These are phyloP conservation scores for Gadus chalcogrammus DNA, from an alignment of 2,113 vertebrate species.

Conservation along the genomic window DNA sequence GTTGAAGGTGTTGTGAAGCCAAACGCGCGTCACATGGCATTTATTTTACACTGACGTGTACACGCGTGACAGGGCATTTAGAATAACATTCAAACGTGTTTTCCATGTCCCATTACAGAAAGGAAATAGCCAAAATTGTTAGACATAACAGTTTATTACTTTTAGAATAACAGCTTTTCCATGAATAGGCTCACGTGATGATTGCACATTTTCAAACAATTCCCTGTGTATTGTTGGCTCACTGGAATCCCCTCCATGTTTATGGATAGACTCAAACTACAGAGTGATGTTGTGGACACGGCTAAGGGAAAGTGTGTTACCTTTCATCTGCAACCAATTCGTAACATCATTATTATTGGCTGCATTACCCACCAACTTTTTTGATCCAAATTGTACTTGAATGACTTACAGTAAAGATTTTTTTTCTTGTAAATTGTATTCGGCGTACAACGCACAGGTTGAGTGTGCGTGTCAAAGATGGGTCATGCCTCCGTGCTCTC, in stretches of 20 bases:
- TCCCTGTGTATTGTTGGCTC: not conserved
- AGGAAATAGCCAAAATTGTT: conserved; percentile 2
- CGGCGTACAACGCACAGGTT: conserved; percentile 46
- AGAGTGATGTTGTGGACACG: not conserved
- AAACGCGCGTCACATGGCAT: not conserved
- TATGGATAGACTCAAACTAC: not conserved
- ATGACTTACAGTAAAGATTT: no score
- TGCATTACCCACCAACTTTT: no score
- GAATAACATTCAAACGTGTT: not conserved
- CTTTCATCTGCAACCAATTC: no score
- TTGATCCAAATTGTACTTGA: no score
- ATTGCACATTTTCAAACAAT: no score
- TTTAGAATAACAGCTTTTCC: no score
- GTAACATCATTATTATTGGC: no score
- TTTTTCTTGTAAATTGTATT: not conserved
- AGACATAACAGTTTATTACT: not conserved
- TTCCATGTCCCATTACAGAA: not conserved
- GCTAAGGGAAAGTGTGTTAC: no score
- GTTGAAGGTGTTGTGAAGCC: no score
- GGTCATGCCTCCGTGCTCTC: conserved; percentile 33
- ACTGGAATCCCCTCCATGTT: not conserved
- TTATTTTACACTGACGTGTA: not conserved
- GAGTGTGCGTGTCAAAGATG: conserved; percentile 46
- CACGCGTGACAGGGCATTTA: not conserved
- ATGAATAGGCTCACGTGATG: no score